A percentile compares a stretch with the other conserved stretches of the same genome.
These are phyloP conservation scores for Sylvilagus bachmani DNA, from an alignment of 2,113 vertebrate genomes.

Conservation along the genomic window DNA sequence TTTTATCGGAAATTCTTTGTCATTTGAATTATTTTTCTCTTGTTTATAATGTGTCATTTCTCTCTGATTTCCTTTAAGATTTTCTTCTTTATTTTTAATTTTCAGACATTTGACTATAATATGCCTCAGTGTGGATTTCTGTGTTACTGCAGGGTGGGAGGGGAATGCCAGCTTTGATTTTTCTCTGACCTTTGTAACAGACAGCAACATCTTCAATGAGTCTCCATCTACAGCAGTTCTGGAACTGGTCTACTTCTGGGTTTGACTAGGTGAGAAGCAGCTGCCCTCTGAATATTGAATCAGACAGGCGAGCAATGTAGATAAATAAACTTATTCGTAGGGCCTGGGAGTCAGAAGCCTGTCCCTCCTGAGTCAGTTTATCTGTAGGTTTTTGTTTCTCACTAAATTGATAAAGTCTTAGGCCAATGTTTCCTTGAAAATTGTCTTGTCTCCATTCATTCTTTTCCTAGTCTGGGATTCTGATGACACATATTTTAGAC, in stretches of 20 bases:
- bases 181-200: no score
- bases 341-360: no score
- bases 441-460: neutral
- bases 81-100: neutral
- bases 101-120: neutral
- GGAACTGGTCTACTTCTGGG: no score
- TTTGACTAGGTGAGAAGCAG: no score
- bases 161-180: no score
- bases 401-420: neutral
- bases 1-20: neutral
- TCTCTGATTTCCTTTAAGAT: neutral
- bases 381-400: neutral
- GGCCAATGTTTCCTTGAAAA: neutral
- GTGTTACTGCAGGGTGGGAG: neutral
- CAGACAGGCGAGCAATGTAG: no score
- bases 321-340: no score
- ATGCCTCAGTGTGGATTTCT: neutral
- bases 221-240: no score
- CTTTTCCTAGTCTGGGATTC: neutral
- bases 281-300: no score
- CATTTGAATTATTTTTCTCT: neutral
- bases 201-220: no score
- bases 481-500: neutral
- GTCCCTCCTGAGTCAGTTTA: neutral
- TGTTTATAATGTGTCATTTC: neutral